A percentile compares a stretch with the other conserved stretches of the same genome.
Conservation (phyloP, 2,888 invertebrate genomes). For the Volucella bombylans region DNA sequence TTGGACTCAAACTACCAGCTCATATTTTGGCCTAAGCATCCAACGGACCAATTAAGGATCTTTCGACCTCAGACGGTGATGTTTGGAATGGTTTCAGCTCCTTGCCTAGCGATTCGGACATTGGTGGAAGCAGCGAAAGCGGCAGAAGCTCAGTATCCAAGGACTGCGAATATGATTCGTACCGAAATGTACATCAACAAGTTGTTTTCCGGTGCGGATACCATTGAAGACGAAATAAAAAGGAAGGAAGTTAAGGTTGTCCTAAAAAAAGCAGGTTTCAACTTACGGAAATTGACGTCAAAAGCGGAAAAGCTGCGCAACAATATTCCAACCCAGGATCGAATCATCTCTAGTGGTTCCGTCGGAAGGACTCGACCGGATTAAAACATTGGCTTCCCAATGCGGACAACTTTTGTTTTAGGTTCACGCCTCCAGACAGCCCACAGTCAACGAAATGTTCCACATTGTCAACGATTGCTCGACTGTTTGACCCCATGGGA, state of each 20-base stretch:
- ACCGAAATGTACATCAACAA: constrained; percentile 24
- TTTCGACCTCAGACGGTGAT: constrained; percentile 6
- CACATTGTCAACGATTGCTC: too few species aligned
- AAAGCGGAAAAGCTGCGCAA: constrained; percentile 8
- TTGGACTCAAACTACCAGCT: constrained; percentile 23
- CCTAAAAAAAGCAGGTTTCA: constrained; percentile 4
- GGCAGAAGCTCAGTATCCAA: constrained; percentile 4
- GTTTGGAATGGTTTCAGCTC: constrained; percentile 9
- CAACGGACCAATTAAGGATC: constrained; percentile 2
- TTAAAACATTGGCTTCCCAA: too few species aligned
- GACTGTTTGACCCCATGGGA: too few species aligned
- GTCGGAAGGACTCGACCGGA: too few species aligned
- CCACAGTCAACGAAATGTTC: too few species aligned
- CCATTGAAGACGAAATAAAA: constrained; percentile 11
- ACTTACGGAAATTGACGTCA: constrained; percentile 26
- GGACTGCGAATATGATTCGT: constrained; percentile 19
- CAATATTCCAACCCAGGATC: not conserved
- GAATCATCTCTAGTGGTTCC: not conserved
- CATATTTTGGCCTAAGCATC: constrained; percentile 23
- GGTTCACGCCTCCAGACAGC: too few species aligned
- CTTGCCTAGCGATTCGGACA: constrained; percentile 10
- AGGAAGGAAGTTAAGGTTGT: constrained; percentile 10
- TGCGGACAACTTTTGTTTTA: too few species aligned
- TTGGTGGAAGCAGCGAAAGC: not conserved
- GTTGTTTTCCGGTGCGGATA: constrained; percentile 28